A percentile compares a stretch with the other conserved stretches of the same genome.
Evolutionary conservation across 2,797 vertebrate genomes (phyloP).

Genomic region (Enoplosus armatus): DNA sequence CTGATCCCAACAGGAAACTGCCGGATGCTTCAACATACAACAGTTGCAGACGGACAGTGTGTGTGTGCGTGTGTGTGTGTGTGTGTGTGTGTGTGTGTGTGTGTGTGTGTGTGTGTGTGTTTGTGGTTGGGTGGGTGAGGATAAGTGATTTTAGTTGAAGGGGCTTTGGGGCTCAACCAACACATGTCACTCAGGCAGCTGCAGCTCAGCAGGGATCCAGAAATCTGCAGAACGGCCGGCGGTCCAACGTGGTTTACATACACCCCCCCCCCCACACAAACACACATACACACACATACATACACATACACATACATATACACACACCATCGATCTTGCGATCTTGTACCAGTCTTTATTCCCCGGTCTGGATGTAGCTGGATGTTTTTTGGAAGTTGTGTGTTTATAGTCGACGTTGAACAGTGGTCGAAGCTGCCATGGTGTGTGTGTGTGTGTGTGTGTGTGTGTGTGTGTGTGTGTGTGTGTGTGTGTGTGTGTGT

Average conservation of each 20-base stretch:
- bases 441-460: no score
- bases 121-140: constrained; percentile 29
- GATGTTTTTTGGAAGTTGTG: no score
- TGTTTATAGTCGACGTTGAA: no score
- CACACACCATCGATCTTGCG: no score
- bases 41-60: constrained; percentile 38
- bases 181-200: constrained; percentile 81
- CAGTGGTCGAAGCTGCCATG: no score
- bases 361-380: no score
- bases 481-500: constrained; percentile 11
- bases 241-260: constrained; percentile 25
- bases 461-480: no score
- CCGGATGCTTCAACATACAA: constrained; percentile 41
- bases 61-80: constrained; percentile 7
- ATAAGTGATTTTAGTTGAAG: constrained; percentile 72
- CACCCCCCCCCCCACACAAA: no score
- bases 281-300: constrained; percentile 18
- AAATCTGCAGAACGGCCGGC: constrained; percentile 62
- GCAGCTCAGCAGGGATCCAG: constrained; percentile 76
- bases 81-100: constrained; percentile 26
- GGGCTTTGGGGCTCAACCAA: constrained; percentile 73
- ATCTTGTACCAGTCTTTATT: no score
- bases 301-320: constrained; percentile 15
- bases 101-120: constrained; percentile 29
- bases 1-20: constrained; percentile 58